Percentiles rank a stretch among this genome's conserved stretches.
Conservation (phyloP, 2,888 invertebrate genomes). For the Abrostola triplasia region DNA sequence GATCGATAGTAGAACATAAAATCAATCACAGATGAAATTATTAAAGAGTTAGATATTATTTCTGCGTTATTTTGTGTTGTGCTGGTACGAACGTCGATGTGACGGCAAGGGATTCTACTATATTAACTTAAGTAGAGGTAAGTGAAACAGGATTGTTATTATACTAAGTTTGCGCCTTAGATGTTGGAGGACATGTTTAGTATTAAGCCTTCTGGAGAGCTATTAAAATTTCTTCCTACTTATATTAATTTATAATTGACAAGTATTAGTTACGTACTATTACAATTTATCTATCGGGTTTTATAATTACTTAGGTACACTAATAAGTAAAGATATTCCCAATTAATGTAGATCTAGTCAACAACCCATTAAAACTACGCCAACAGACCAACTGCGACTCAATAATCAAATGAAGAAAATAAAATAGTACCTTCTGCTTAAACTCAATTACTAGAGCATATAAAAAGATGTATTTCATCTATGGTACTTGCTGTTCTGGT, state of each 20-base stretch:
- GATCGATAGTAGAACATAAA: slow-evolving; percentile 61
- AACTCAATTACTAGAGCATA: neutral
- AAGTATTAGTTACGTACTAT: neutral
- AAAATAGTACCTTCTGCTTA: neutral
- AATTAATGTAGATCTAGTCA: slow-evolving; percentile 23
- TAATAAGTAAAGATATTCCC: too few species aligned
- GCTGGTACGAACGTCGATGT: slow-evolving; percentile 58
- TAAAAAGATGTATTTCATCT: slow-evolving; percentile 4
- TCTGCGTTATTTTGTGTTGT: slow-evolving; percentile 59
- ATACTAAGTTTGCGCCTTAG: slow-evolving; percentile 59
- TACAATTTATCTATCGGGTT: too few species aligned
- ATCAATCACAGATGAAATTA: slow-evolving; percentile 60
- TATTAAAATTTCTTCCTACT: neutral
- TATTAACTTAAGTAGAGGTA: slow-evolving; percentile 70
- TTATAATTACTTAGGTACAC: slow-evolving; percentile 19
- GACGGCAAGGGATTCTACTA: slow-evolving; percentile 61
- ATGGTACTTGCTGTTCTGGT: slow-evolving; percentile 13
- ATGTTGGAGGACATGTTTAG: slow-evolving; percentile 64
- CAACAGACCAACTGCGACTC: neutral
- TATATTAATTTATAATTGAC: too few species aligned
- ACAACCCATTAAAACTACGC: slow-evolving; percentile 12
- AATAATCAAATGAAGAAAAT: neutral
- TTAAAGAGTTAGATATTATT: slow-evolving; percentile 56
- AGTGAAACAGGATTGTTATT: slow-evolving; percentile 72
- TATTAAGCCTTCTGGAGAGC: slow-evolving; percentile 53